A percentile compares a stretch with the other conserved stretches of the same genome.
Conservation (phyloP, 2,888 invertebrate species). For the Lepidochitona cinerea region DNA sequence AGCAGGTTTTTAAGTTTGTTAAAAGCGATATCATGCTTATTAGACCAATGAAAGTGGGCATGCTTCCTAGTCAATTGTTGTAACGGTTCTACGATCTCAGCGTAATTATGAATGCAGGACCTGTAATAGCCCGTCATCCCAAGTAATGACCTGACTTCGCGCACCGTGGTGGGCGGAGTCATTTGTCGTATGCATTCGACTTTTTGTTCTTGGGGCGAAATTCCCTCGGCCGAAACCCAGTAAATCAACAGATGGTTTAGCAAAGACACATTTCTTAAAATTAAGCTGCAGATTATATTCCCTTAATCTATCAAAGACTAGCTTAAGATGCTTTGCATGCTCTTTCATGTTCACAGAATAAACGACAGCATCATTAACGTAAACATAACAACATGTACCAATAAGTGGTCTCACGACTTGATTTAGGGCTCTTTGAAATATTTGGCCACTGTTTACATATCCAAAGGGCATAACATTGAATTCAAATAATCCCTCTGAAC, state of each 20-base stretch:
- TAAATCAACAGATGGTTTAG: not conserved
- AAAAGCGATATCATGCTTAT: not conserved
- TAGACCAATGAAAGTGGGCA: not conserved
- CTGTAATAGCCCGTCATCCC: not conserved
- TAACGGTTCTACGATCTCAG: not conserved
- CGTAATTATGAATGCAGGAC: not conserved
- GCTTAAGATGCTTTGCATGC: not conserved
- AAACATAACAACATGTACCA: not conserved
- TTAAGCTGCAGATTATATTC: not conserved
- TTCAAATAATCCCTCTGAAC: not conserved
- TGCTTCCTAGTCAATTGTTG: not conserved
- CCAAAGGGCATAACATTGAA: not conserved
- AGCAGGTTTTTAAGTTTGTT: not conserved
- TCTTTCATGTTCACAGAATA: not conserved
- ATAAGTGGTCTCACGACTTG: not conserved
- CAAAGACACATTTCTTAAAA: not conserved
- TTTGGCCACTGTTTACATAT: not conserved
- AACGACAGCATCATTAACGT: not conserved
- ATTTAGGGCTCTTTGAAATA: not conserved
- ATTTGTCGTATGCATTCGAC: not conserved
- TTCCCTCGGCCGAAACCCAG: not conserved
- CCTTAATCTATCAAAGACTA: not conserved
- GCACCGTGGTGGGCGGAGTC: not conserved
- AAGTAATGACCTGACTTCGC: not conserved
- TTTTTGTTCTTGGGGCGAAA: not conserved